Base-by-base conservation (phyloP, 2,797 vertebrate species). In the Natrix natrix region DNA sequence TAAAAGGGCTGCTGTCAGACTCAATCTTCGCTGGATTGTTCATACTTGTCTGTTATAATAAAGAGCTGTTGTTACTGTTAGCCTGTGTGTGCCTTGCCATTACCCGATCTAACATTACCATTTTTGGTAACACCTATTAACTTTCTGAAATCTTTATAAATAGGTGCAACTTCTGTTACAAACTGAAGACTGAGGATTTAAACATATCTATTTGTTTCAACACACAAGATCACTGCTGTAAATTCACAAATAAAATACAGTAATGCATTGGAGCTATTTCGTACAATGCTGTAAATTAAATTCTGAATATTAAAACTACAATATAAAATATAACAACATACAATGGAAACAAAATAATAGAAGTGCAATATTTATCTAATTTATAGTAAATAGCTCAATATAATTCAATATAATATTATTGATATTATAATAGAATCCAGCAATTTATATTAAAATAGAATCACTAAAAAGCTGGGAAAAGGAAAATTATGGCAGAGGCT, bases 81-180 rank as follows among this genome's bases (percentile, higher is more conserved):
- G 32, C 32, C 32, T 37, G 32, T 37, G 32, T 37, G 32, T 37
- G 32, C 32, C 32, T 37, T 1, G 1, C 32, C 32, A 37, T 37
- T 37, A 37, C 32, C 32, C 32, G 32, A 37, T 37, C 32, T 37
- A 37, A 37, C 32, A 37, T 37, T 37, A 37, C 32, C n/a, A 28
- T 92, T 86, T 93, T 66, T 93, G 74, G 78, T 28, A 48, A 69
- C 16, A 28, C 32, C 88, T 90, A 56, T 28, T 86, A 28, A 86
- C 52, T 74, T 48, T 89, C 63, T 89, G 87, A 89, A 20, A 37
- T 66, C 16, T 10, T 37, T 87, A 86, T 16, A 24, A 66, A n/a
- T 61, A 63, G 32, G 60, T 93, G 88, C 56, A 11, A 69, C 86
- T 69, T 52, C 63, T 22, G 13, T 32, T 86, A 32, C 28, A 86